Conservation (phyloP, 2,888 invertebrate species). For the Plagiodera versicolora region DNA sequence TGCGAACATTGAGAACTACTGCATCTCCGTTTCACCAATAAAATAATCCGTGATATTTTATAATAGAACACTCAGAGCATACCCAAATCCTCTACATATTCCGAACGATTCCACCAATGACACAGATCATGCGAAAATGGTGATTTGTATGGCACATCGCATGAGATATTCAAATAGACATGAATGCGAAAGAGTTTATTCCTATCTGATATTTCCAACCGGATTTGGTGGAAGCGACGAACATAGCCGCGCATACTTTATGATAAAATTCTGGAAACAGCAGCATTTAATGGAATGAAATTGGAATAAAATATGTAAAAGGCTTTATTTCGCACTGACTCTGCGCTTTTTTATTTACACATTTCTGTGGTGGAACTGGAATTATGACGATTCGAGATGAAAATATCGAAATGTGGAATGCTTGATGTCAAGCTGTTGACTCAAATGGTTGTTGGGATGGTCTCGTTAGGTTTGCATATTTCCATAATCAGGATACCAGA, state of each 20-base stretch:
- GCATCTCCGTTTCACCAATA: not conserved
- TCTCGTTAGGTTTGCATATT: not conserved
- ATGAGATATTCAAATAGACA: slow-evolving; percentile 9
- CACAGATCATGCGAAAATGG: slow-evolving; percentile 6
- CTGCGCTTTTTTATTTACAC: not conserved
- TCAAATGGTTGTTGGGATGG: not conserved
- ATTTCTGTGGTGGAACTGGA: not conserved
- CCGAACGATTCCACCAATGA: slow-evolving; percentile 4
- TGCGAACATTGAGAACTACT: no score
- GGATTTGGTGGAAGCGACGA: not conserved
- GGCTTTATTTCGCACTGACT: not conserved
- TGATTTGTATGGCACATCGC: slow-evolving; percentile 8
- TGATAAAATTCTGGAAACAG: slow-evolving; percentile 3
- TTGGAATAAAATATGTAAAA: slow-evolving; percentile 5
- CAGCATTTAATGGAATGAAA: slow-evolving; percentile 6
- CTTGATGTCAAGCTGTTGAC: not conserved
- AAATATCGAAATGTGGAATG: not conserved
- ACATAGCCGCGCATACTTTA: not conserved
- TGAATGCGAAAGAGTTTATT: slow-evolving; percentile 11
- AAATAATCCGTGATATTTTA: no score
- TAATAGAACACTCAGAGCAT: not conserved
- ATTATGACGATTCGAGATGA: not conserved
- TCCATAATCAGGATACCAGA: no score
- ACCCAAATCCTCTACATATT: not conserved
- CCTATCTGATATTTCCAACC: not conserved